Percentiles rank a stretch among this genome's conserved stretches.
phyloP scores from a whole-genome alignment of 2,113 vertebrate species.

The Empidonax traillii region DNA sequence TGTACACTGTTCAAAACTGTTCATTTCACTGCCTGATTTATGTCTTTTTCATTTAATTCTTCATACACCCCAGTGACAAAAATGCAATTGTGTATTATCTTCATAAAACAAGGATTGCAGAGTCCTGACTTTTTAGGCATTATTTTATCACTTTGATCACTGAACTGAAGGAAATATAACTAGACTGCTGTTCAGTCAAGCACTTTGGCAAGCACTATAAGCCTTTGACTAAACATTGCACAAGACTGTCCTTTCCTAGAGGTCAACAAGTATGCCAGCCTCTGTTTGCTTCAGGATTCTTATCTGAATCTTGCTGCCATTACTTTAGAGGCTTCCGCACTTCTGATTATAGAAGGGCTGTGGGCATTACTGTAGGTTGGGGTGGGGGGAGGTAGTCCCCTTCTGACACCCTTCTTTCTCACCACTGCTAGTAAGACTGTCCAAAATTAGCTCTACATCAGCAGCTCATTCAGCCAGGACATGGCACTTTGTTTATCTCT shows the following conservation, averaged over 20 bases:
- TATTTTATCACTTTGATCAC: neutral
- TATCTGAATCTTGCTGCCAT: neutral
- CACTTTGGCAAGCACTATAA: neutral
- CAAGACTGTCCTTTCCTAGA: neutral
- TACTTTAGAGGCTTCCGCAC: neutral
- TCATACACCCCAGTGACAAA: neutral
- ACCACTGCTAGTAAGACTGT: neutral
- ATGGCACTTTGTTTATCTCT: neutral
- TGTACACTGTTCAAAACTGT: neutral
- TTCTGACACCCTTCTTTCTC: neutral
- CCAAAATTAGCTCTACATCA: neutral
- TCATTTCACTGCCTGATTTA: neutral
- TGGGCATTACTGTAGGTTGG: neutral
- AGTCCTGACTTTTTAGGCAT: neutral
- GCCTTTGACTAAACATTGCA: constrained; percentile 13
- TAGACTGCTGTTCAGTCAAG: neutral
- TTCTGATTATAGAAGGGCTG: neutral
- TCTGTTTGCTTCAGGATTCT: neutral
- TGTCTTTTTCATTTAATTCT: neutral
- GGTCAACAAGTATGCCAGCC: neutral
- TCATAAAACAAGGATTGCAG: neutral
- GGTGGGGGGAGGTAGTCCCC: too few species aligned
- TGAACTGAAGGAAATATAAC: neutral
- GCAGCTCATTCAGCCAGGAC: neutral
- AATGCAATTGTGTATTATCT: neutral